Evolutionary conservation across 2,888 invertebrate species (phyloP), one percentile per base, ranked within the genome.

Genomic region (Ischnus inquisitorius): DNA sequence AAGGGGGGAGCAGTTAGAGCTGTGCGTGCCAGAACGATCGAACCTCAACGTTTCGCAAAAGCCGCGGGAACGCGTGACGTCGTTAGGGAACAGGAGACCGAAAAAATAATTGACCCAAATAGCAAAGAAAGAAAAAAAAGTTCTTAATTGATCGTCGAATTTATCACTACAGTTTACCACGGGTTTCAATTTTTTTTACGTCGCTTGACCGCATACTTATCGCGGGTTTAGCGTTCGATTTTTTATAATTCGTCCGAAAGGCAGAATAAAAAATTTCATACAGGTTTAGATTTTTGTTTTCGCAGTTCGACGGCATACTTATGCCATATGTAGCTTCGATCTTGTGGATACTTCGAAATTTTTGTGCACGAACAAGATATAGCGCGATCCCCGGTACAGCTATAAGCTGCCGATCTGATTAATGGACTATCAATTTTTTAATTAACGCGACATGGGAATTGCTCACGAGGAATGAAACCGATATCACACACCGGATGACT

Each of bases 391-490:
- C 22, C 22, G 57, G 39, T 3, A 57, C 41, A 57, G 57, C 54
- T 54, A 39, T 22, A 34, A 12, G 14, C 14, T 46, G 60, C 54
- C 39, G 60, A 76, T 77, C 67, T 72, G 68, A 83, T 78, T 77
- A 80, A 74, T 74, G 43, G 8, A n/a, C 43, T 43, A 43, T 80
- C 68, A 64, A 80, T 84, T 84, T 80, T 34, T 78, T 80, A 74
- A 80, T 74, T 57, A 74, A 77, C 68, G 67, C 54, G 80, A 84
- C 83, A 84, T 68, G 80, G 83, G 77, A 77, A 51, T 68, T 80
- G 80, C 67, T 39, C 83, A 78, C 74, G 83, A 84, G 83, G 83
- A 84, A 84, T 84, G 80, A 64, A 64, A 80, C 80, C 83, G 80
- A 84, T 84, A 84, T 84, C 80, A 84, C 74, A 71, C 76, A 51